Conservation (phyloP, 1,140 invertebrate genomes). For the Araneus ventricosus region DNA sequence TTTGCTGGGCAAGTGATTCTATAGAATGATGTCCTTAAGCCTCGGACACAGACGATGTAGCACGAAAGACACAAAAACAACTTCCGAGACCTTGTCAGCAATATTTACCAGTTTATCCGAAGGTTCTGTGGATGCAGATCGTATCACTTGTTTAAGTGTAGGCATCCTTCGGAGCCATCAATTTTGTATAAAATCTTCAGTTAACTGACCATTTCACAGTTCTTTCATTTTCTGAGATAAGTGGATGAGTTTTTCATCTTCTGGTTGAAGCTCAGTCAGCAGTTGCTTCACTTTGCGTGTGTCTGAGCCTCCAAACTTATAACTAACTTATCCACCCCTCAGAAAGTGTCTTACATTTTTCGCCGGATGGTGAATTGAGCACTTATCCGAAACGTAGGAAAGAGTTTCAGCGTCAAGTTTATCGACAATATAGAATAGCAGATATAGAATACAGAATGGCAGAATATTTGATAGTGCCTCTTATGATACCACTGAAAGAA, state of each 20-base stretch:
- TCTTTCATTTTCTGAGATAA: conserved; percentile 1
- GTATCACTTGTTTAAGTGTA: neutral
- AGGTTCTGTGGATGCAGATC: neutral
- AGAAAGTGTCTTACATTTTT: neutral
- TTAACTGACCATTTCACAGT: neutral
- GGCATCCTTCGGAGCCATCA: neutral
- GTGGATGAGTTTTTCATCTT: neutral
- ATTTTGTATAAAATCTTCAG: neutral
- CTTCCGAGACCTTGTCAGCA: neutral
- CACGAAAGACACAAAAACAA: neutral
- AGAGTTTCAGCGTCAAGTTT: neutral
- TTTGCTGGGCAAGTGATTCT: neutral
- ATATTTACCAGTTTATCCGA: neutral
- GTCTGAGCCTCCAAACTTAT: neutral
- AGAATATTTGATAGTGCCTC: neutral
- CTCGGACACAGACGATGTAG: neutral
- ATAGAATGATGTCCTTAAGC: neutral
- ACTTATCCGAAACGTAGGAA: neutral
- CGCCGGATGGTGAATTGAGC: neutral
- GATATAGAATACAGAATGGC: no score
- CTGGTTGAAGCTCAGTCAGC: neutral
- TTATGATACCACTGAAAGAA: no score
- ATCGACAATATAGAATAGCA: no score
- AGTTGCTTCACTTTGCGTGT: neutral
- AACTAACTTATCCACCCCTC: neutral